These are phyloP conservation scores for Phytoseiulus persimilis DNA, from an alignment of 2,888 invertebrate genomes.

Conservation along the genomic window DNA sequence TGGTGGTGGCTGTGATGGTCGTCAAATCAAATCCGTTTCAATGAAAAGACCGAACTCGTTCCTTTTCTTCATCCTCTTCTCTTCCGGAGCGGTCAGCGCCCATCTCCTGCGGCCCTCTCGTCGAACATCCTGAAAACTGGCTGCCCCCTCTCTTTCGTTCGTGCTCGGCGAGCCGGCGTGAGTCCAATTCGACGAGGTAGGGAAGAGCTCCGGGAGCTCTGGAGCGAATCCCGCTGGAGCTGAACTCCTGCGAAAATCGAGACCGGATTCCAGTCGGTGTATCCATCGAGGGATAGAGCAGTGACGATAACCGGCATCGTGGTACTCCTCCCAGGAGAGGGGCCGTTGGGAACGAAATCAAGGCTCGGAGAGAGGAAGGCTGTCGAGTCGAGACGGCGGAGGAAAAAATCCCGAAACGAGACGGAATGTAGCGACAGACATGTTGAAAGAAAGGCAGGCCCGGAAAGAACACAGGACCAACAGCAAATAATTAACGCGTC, in stretches of 20 bases:
- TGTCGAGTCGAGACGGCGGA: too few relatives aligned
- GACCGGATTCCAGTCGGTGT: too few relatives aligned
- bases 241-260: too few relatives aligned
- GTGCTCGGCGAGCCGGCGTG: neutral
- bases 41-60: neutral
- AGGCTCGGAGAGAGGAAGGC: neutral
- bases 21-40: slow-evolving; percentile 5
- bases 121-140: neutral
- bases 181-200: neutral
- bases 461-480: neutral
- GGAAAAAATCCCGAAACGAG: neutral
- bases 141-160: neutral
- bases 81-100: neutral
- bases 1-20: neutral
- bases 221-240: neutral
- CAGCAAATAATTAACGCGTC: neutral
- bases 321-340: too few relatives aligned
- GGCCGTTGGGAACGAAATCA: neutral
- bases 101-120: neutral
- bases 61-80: neutral
- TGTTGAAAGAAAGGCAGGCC: neutral
- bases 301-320: too few relatives aligned
- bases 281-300: too few relatives aligned
- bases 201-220: neutral
- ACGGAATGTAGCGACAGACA: neutral